Evolutionary conservation across 2,113 vertebrate species (phyloP), one percentile per base, ranked within the genome.

Genomic region (Spermophilus dauricus): DNA sequence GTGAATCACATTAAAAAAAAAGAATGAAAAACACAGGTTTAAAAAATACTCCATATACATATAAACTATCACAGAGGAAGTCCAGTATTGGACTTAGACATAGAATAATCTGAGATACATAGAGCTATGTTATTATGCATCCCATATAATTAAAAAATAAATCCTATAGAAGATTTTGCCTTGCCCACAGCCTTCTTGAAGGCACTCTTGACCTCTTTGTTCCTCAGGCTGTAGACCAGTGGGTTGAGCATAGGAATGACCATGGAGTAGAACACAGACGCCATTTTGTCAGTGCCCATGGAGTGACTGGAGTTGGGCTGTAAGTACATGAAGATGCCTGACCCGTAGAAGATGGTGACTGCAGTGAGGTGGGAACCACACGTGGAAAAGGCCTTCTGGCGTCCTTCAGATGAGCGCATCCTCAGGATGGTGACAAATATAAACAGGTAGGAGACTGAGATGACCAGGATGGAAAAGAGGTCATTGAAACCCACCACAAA

Each of bases 161-260:
- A 39, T 80, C 56, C 48, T 37, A 45, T 2, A 34, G 63, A 94
- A 73, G 58, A 30, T 42, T 78, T 89, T 69, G 37, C 77, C 34
- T 96, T 97, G 56, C 80, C 45, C 61, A 94, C 16, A 42, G 32
- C 42, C 26, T 93, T 97, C 39, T 72, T 84, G 51, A 97, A 96
- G 24, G 85, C 95, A 88, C 14, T 32, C 61, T 95, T 97, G n/a
- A 96, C 97, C 8, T 98, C 97, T 13, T 82, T 88, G 89, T 96
- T 97, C 10, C 96, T 67, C 45, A 97, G 72, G 24, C 93, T 95
- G 2, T 96, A 95, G 45, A 96, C 61, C 63, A 96, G 5, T 0
- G 96, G 94, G 1, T 97, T 97, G 82, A 96, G 34, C 97, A 91
- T 89, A 58, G 86, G 97, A 39, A 96, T 70, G 22, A 93, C 4